Evolutionary conservation across 2,888 invertebrate species (phyloP), one percentile per base, ranked within the genome.

Genomic region (Platypus cylindrus): DNA sequence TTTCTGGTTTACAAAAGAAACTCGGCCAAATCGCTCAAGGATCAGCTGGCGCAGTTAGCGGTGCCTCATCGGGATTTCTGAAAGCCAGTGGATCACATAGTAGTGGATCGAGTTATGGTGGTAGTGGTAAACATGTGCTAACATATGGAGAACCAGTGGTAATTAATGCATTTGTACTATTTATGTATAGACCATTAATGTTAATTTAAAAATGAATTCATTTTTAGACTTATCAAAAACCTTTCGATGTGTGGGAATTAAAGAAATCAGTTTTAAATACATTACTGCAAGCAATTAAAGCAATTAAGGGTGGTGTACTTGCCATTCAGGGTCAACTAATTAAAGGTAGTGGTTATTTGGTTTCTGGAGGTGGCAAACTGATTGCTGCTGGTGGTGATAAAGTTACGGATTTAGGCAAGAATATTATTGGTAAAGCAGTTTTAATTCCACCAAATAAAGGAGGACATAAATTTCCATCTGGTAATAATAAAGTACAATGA

Each of bases 301-400:
- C 87, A 9, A 82, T 89, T 43, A 82, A 85, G 5, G 87, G 87
- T 7, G 85, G 86, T 30, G 80, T 85, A 7, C 76, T 87, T 3
- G 86, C 86, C 16, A 68, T 86, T n/a, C 86, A 85, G 53, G 87
- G 87, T 0, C 84, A 86, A 58, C 65, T 89, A 17, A 78, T 87
- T 48, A 86, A 86, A 63, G 86, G 85, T 25, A 77, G 85, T 34
- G 86, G 87, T 8, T 73, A 74, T 48, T 58, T 75, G 12, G 60
- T 77, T 15, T 68, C 71, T 13, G 70, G 74, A 8, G 70, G 73
- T 47, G 78, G 77, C 14, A 70, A 70, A 51, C 66, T 83, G 30
- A 76, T 85, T 37, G 73, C 75, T 9, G 73, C 72, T 13, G 79
- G 82, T 49, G 87, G 87, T 3, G 85, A 86, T 44, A 78, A 75